Evolutionary conservation across 2,113 vertebrate genomes (phyloP).

Genomic region (Pachyramphus minor): DNA sequence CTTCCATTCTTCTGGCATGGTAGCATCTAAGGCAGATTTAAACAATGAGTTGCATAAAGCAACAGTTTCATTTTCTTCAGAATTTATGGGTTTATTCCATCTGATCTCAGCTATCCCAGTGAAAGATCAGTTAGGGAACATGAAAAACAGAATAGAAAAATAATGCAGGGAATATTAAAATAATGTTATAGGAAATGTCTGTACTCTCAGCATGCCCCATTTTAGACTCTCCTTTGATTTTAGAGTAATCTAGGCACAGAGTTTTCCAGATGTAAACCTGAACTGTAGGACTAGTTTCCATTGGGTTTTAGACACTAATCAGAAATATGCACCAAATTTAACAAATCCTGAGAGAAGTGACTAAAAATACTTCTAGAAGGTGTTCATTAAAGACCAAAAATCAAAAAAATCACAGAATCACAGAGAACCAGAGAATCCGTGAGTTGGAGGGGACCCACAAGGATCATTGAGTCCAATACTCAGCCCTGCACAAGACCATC

Average conservation of each 20-base stretch:
- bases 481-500: neutral
- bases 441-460: neutral
- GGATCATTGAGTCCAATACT: neutral
- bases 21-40: neutral
- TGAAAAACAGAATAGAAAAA: neutral
- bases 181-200: neutral
- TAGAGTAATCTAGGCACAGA: neutral
- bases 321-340: neutral
- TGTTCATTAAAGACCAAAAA: neutral
- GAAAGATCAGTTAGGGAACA: neutral
- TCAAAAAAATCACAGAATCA: neutral
- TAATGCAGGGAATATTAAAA: neutral
- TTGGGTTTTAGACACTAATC: neutral
- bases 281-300: neutral
- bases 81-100: neutral
- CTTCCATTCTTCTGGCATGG: slow-evolving; percentile 5
- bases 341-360: neutral
- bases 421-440: neutral
- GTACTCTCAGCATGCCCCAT: neutral
- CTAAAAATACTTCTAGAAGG: neutral
- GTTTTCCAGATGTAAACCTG: neutral
- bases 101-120: neutral
- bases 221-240: neutral
- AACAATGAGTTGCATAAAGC: neutral
- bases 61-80: neutral